Conservation (phyloP, 2,797 vertebrate genomes). For the Podarcis siculus region DNA sequence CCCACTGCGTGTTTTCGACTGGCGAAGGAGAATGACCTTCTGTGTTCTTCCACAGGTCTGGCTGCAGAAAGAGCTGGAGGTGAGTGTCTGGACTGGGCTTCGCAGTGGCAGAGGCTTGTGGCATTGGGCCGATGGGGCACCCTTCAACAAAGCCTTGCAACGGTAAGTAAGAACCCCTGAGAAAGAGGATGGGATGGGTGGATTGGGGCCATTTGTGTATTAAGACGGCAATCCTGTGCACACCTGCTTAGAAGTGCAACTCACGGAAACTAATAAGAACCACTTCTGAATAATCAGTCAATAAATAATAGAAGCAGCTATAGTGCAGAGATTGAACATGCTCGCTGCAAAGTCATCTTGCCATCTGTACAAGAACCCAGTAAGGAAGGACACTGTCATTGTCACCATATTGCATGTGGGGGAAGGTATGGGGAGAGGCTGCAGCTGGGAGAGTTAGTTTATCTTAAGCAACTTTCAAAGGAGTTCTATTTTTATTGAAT, state of each 20-base stretch:
- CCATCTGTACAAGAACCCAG: no score
- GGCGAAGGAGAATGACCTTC: no score
- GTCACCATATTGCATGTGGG: neutral
- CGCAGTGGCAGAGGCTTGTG: neutral
- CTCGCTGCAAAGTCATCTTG: neutral
- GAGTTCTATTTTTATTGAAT: neutral
- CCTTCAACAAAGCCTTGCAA: neutral
- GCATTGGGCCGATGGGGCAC: conserved; percentile 10
- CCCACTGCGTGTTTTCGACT: neutral
- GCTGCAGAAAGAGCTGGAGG: conserved; percentile 4
- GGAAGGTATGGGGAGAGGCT: neutral
- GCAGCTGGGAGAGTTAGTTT: no score
- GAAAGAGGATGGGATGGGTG: no score
- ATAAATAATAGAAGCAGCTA: neutral
- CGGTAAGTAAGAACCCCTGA: conserved; percentile 17
- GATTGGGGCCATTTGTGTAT: neutral
- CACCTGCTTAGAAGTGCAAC: neutral
- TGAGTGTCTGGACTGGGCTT: conserved; percentile 36
- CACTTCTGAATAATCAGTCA: neutral
- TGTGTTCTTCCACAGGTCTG: conserved; percentile 2
- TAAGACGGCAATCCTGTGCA: neutral
- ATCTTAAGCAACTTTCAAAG: neutral
- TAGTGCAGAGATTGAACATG: neutral
- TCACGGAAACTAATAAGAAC: neutral
- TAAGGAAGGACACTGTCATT: neutral